Evolutionary conservation across 2,797 vertebrate genomes (phyloP).

Genomic region (Lycodopsis pacificus): DNA sequence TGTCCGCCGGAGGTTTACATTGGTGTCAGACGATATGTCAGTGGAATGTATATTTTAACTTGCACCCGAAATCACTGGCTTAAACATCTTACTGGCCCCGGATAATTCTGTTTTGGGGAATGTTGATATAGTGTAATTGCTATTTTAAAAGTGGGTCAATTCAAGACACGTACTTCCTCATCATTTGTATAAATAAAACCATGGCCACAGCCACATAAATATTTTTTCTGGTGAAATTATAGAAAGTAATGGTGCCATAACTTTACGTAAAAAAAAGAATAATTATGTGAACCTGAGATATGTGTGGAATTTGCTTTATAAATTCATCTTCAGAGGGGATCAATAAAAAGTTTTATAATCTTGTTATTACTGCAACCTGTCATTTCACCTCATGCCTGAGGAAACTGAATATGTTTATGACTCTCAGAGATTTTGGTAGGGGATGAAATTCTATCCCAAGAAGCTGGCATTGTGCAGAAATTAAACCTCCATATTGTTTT

Average conservation of each 20-base stretch:
- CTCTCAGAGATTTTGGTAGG: conserved; percentile 5
- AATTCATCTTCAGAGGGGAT: conserved; percentile 79
- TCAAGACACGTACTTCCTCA: conserved; percentile 68
- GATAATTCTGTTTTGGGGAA: conserved; percentile 68
- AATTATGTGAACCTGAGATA: conserved; percentile 70
- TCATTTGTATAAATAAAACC: conserved; percentile 81
- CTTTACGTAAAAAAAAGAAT: conserved; percentile 64
- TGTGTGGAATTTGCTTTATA: conserved; percentile 80
- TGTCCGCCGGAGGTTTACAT: conserved; percentile 65
- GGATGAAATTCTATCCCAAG: conserved; percentile 14
- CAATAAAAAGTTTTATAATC: conserved; percentile 83
- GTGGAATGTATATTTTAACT: conserved; percentile 77
- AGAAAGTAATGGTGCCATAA: conserved; percentile 80
- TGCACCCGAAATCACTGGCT: conserved; percentile 65
- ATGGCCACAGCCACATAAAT: conserved; percentile 73
- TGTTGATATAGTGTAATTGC: conserved; percentile 76
- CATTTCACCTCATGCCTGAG: conserved; percentile 62
- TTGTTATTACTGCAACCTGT: conserved; percentile 78
- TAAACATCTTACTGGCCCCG: conserved; percentile 57
- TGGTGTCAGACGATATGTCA: conserved; percentile 71
- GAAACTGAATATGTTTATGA: conserved; percentile 21
- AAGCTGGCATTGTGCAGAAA: conserved; percentile 15
- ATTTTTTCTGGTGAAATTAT: conserved; percentile 76
- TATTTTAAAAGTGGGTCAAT: conserved; percentile 73
- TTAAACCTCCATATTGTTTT: conserved; percentile 43